A percentile compares a stretch with the other conserved stretches of the same genome.
Evolutionary conservation across 2,888 invertebrate species (phyloP).

Genomic region (Megaustenia siamemsis): DNA sequence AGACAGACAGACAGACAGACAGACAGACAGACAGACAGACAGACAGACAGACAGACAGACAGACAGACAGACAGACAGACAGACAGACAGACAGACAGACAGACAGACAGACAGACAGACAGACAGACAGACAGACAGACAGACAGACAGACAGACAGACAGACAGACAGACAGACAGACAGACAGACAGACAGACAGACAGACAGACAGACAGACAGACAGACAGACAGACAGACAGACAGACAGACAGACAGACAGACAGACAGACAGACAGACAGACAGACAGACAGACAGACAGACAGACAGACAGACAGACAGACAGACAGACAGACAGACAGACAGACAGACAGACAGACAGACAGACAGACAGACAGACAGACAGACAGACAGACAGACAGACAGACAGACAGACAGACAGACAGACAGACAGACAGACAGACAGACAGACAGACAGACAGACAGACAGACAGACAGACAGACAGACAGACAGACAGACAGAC

Average conservation of each 20-base stretch:
- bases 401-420: not conserved
- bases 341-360: not conserved
- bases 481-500: no score
- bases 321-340: not conserved
- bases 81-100: no score
- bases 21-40: no score
- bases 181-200: not conserved
- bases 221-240: constrained; percentile 1
- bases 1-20: no score
- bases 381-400: not conserved
- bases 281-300: not conserved
- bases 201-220: not conserved
- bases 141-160: not conserved
- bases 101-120: no score
- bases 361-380: not conserved
- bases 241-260: constrained; percentile 7
- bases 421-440: no score
- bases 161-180: not conserved
- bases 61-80: no score
- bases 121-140: no score
- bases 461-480: no score
- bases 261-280: not conserved
- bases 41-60: no score
- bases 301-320: not conserved
- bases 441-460: no score